Conservation (phyloP, 1,140 invertebrate genomes). For the Habropoda laboriosa region DNA sequence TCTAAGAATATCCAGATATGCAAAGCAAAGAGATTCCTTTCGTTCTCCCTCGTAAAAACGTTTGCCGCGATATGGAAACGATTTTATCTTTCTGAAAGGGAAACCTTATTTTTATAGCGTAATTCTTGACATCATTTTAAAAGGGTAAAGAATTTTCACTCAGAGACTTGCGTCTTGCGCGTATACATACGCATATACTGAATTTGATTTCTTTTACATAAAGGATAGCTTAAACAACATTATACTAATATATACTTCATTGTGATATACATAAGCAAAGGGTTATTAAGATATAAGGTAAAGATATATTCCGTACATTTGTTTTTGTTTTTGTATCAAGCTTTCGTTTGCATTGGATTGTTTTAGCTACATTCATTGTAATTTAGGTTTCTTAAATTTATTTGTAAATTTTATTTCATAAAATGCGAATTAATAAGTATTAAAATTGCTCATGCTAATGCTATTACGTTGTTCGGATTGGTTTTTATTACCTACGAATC, state of each 20-base stretch:
- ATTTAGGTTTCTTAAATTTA: neutral
- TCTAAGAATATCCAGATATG: neutral
- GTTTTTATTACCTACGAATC: neutral
- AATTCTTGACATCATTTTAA: slow-evolving; percentile 27
- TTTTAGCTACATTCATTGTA: neutral
- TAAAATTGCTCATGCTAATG: neutral
- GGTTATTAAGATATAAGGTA: neutral
- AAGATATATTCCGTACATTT: neutral
- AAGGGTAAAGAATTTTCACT: neutral
- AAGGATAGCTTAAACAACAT: neutral
- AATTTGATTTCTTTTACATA: slow-evolving; percentile 6
- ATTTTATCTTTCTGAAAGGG: slow-evolving; percentile 22
- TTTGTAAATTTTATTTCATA: slow-evolving; percentile 6
- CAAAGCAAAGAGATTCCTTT: slow-evolving; percentile 25
- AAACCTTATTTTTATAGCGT: slow-evolving; percentile 38
- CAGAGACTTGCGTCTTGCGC: neutral
- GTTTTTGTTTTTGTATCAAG: slow-evolving; percentile 19
- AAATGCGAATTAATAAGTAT: neutral
- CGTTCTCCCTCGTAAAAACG: slow-evolving; percentile 9
- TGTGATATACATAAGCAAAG: slow-evolving; percentile 5
- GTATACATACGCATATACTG: neutral
- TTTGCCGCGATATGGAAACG: slow-evolving; percentile 11
- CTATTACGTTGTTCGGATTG: neutral
- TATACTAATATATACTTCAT: slow-evolving; percentile 17
- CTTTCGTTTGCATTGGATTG: slow-evolving; percentile 21